phyloP scores from a whole-genome alignment of 2,888 invertebrate species.

The Epistrophe grossulariae region DNA sequence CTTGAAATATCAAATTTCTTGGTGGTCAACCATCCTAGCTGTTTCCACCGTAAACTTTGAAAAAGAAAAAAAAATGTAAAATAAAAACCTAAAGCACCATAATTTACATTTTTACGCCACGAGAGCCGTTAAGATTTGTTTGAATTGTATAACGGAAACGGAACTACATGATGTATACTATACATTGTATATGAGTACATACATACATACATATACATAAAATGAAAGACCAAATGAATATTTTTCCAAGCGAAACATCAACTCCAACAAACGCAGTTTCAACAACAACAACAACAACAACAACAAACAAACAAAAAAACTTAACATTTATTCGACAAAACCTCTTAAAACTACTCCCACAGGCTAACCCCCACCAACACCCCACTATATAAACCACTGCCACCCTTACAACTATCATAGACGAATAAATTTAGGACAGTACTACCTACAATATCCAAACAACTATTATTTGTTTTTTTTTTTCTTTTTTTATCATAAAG shows the following conservation, averaged over 20 bases:
- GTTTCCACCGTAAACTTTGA: conserved; percentile 27
- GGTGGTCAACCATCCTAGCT: conserved; percentile 43
- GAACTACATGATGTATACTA: conserved; percentile 19
- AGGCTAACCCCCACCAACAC: conserved; percentile 20
- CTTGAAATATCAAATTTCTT: conserved; percentile 62
- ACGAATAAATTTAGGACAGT: conserved; percentile 67
- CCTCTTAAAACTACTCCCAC: conserved; percentile 31
- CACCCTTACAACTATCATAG: conserved; percentile 35
- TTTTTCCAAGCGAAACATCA: conserved; percentile 65
- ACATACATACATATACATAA: conserved; percentile 35
- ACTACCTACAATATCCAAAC: conserved; percentile 46
- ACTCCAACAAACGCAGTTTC: conserved; percentile 51
- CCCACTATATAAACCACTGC: not conserved
- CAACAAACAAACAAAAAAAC: conserved; percentile 31
- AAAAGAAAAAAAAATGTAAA: conserved; percentile 28
- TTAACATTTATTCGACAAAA: conserved; percentile 45
- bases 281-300: conserved; percentile 21
- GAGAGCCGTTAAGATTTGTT: conserved; percentile 56
- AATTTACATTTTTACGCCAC: conserved; percentile 52
- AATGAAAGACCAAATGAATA: conserved; percentile 63
- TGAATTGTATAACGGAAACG: conserved; percentile 40
- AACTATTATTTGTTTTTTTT: conserved; percentile 52
- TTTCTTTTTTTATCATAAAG: conserved; percentile 38
- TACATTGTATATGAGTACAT: not conserved
- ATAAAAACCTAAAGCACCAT: conserved; percentile 30